phyloP scores from a whole-genome alignment of 2,797 vertebrate species.

The Odontamblyopus rebecca region DNA sequence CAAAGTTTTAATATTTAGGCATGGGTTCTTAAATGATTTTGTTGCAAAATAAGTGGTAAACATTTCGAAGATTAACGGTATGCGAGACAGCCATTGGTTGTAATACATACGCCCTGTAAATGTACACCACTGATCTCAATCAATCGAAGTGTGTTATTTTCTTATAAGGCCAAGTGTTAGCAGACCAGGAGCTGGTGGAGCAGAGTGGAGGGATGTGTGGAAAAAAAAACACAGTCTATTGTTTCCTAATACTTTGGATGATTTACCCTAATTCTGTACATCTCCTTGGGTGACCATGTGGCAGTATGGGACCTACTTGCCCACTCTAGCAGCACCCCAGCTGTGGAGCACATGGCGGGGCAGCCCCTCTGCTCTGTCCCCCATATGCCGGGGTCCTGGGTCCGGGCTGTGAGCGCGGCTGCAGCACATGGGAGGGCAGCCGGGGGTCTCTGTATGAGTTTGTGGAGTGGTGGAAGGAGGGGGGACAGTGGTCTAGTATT shows the following conservation, averaged over 20 bases:
- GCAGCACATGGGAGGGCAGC: conserved; percentile 71
- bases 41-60: too few relatives aligned
- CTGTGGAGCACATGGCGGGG: conserved; percentile 65
- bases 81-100: too few relatives aligned
- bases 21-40: too few relatives aligned
- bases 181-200: neutral
- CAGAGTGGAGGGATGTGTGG: neutral
- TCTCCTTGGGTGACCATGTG: conserved; percentile 27
- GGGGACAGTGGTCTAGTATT: conserved; percentile 63
- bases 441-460: conserved; percentile 46
- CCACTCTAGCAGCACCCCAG: conserved; percentile 65
- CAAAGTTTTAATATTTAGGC: too few relatives aligned
- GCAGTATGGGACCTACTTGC: conserved; percentile 39
- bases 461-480: neutral
- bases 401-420: conserved; percentile 69
- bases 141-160: neutral
- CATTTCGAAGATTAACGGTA: too few relatives aligned
- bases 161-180: neutral
- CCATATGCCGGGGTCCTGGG: conserved; percentile 78
- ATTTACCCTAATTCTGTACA: neutral
- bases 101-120: neutral
- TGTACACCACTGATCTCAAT: neutral
- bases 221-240: neutral
- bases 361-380: conserved; percentile 67
- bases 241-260: neutral